Conservation (phyloP, 2,797 vertebrate genomes). For the Danio choprae region DNA sequence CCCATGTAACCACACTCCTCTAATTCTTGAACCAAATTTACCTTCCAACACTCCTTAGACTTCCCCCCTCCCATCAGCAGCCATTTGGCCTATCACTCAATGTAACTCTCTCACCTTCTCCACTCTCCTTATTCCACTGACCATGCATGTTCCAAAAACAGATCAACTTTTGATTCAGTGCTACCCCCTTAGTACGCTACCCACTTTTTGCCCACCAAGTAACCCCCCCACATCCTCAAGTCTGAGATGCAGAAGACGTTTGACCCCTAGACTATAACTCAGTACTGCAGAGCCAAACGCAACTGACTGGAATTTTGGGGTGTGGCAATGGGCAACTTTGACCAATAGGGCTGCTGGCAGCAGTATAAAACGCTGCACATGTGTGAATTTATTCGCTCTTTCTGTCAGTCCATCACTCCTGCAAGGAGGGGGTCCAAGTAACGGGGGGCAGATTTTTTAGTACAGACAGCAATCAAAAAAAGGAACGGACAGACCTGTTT, state of each 20-base stretch:
- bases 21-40: conserved; percentile 58
- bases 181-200: conserved; percentile 50
- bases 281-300: conserved; percentile 54
- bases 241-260: conserved; percentile 66
- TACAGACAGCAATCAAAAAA: conserved; percentile 67
- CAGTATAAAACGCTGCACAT: conserved; percentile 76
- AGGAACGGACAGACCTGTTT: conserved; percentile 69
- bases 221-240: conserved; percentile 47
- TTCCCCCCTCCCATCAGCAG: conserved; percentile 70
- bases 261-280: conserved; percentile 57
- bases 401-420: conserved; percentile 83
- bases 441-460: conserved; percentile 58
- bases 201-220: conserved; percentile 25
- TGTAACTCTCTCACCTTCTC: conserved; percentile 82
- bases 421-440: conserved; percentile 71
- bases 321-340: conserved; percentile 59
- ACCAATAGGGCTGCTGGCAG: conserved; percentile 70
- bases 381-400: conserved; percentile 78
- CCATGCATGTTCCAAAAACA: conserved; percentile 89
- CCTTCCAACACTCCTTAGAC: conserved; percentile 52
- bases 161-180: conserved; percentile 78
- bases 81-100: conserved; percentile 83
- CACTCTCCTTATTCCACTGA: conserved; percentile 86
- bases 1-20: conserved; percentile 38
- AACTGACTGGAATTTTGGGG: conserved; percentile 73